A percentile compares a stretch with the other conserved stretches of the same genome.
Conservation (phyloP, 2,113 vertebrate species). For the Laticauda colubrina region DNA sequence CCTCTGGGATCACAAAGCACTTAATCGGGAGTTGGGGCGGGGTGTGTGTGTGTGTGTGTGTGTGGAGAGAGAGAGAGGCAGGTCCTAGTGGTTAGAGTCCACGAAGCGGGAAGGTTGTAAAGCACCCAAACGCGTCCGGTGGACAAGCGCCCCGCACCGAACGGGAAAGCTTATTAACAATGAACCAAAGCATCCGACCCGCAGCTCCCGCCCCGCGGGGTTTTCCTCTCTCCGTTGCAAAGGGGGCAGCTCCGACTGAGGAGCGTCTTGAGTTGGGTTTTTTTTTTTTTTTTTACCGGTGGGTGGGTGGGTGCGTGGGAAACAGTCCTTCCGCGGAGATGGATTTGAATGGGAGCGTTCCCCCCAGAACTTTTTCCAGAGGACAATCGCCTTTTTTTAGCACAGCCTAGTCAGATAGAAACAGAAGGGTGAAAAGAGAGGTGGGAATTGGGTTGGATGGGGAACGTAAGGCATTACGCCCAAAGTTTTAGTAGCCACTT, state of each 20-base stretch:
- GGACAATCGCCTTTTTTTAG: background rate
- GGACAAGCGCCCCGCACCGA: background rate
- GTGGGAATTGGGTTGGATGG: background rate
- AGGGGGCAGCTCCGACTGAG: background rate
- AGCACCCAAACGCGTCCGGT: background rate
- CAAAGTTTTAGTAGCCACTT: background rate
- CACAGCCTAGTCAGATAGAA: background rate
- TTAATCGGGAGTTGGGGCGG: background rate
- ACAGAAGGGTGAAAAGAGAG: background rate
- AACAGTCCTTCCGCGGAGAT: background rate
- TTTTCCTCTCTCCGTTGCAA: background rate
- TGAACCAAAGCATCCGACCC: background rate
- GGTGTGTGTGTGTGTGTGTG: no score
- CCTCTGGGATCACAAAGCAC: slow-evolving; percentile 2
- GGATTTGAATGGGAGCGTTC: background rate
- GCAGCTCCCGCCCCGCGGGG: background rate
- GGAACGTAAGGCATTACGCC: background rate
- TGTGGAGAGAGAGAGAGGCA: background rate
- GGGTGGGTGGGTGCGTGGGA: background rate
- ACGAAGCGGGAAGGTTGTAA: background rate
- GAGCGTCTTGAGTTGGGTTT: background rate
- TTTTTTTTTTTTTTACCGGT: background rate
- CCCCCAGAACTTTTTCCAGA: background rate
- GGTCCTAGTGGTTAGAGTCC: background rate
- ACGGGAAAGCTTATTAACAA: background rate